These are phyloP conservation scores for Hippocampus barbouri DNA, from an alignment of 2,113 vertebrate genomes.

Conservation along the genomic window DNA sequence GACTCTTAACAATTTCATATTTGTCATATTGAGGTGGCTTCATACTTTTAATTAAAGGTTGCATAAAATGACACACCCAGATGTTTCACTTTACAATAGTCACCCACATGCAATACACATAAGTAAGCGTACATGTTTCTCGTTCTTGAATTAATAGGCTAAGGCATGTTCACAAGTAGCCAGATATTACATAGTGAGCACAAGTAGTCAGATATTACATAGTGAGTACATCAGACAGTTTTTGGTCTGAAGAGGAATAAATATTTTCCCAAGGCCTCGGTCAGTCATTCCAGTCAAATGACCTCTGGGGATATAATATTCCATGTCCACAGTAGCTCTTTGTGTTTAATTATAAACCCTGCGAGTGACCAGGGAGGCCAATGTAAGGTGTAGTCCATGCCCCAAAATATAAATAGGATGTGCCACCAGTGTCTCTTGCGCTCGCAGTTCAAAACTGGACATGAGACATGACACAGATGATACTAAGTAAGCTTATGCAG, in stretches of 20 bases:
- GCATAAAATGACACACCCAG: not conserved
- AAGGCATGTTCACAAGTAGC: not conserved
- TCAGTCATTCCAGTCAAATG: slow-evolving; percentile 16
- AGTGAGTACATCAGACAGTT: not conserved
- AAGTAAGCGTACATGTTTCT: not conserved
- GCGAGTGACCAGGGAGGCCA: slow-evolving; percentile 20
- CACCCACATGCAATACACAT: not conserved
- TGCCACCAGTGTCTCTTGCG: slow-evolving; percentile 1
- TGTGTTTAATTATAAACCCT: slow-evolving; percentile 41
- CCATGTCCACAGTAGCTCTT: slow-evolving; percentile 28
- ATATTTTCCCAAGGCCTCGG: slow-evolving; percentile 16
- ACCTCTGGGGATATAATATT: slow-evolving; percentile 38
- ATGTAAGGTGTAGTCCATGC: not conserved
- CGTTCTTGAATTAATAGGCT: not conserved
- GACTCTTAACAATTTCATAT: too few species aligned
- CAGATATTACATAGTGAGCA: not conserved
- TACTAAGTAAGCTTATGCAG: too few species aligned
- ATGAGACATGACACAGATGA: not conserved
- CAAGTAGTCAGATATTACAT: not conserved
- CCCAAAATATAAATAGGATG: slow-evolving; percentile 10
- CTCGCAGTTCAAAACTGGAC: not conserved
- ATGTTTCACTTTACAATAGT: not conserved
- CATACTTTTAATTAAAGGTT: slow-evolving; percentile 7
- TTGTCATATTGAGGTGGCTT: too few species aligned
- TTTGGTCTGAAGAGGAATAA: not conserved